These are phyloP conservation scores for Pipistrellus kuhlii DNA, from an alignment of 2,797 vertebrate species.

Conservation along the genomic window DNA sequence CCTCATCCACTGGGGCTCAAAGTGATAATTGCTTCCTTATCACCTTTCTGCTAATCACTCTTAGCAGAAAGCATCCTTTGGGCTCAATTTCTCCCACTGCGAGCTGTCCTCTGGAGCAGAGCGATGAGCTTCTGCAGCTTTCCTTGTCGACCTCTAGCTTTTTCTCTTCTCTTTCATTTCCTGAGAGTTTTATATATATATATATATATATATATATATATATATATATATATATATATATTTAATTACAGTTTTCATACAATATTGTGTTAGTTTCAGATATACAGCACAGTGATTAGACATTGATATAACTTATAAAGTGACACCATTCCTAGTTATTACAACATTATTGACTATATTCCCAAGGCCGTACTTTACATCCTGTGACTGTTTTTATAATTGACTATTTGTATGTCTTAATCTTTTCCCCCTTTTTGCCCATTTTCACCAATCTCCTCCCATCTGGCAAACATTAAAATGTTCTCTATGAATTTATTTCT, in stretches of 20 bases:
- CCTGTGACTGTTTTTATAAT: neutral
- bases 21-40: constrained; percentile 61
- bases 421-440: neutral
- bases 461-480: neutral
- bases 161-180: constrained; percentile 20
- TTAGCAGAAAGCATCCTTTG: constrained; percentile 12
- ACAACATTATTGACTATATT: neutral
- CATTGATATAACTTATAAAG: neutral
- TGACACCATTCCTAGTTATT: neutral
- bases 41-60: constrained; percentile 47
- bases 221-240: neutral
- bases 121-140: neutral
- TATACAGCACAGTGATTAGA: neutral
- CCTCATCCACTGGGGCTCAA: neutral
- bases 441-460: neutral
- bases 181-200: neutral
- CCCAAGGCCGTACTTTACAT: neutral
- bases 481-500: neutral
- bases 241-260: neutral
- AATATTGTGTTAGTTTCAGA: neutral
- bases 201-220: neutral
- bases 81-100: constrained; percentile 1
- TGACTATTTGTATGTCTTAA: neutral
- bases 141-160: neutral
- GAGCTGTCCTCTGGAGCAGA: neutral